These are phyloP conservation scores for Bellardia pandia DNA, from an alignment of 2,888 invertebrate species.

Conservation along the genomic window DNA sequence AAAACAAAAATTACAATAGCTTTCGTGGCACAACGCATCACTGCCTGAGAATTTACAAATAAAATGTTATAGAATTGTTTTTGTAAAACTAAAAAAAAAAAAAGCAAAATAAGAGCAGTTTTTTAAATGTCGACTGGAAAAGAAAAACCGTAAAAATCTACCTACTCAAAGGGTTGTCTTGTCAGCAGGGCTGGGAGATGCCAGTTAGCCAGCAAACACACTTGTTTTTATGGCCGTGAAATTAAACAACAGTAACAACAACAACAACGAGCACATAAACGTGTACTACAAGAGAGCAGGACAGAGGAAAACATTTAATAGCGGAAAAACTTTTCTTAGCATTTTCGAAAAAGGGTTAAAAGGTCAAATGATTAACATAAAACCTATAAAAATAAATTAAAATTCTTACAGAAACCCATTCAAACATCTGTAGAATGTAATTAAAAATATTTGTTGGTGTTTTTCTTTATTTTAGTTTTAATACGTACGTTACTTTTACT, in stretches of 20 bases:
- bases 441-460: conserved; percentile 46
- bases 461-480: background rate
- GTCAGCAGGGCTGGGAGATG: conserved; percentile 62
- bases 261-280: conserved; percentile 38
- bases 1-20: conserved; percentile 52
- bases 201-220: conserved; percentile 56
- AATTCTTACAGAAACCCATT: conserved; percentile 67
- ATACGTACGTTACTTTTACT: conserved; percentile 36
- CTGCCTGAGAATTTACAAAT: conserved; percentile 67
- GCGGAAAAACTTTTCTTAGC: conserved; percentile 61
- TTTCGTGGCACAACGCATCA: conserved; percentile 67
- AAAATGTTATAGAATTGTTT: conserved; percentile 59
- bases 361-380: conserved; percentile 73
- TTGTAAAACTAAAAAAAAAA: conserved; percentile 52
- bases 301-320: conserved; percentile 56
- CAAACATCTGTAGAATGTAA: conserved; percentile 69
- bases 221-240: conserved; percentile 75
- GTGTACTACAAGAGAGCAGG: conserved; percentile 1
- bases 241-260: conserved; percentile 65
- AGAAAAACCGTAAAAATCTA: conserved; percentile 58
- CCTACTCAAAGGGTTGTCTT: conserved; percentile 68
- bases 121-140: conserved; percentile 36
- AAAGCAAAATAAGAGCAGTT: conserved; percentile 61
- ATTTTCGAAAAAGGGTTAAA: conserved; percentile 68
- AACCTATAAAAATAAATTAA: conserved; percentile 73